These are phyloP conservation scores for Siphlonurus alternatus DNA, from an alignment of 2,888 invertebrate species.

Conservation along the genomic window DNA sequence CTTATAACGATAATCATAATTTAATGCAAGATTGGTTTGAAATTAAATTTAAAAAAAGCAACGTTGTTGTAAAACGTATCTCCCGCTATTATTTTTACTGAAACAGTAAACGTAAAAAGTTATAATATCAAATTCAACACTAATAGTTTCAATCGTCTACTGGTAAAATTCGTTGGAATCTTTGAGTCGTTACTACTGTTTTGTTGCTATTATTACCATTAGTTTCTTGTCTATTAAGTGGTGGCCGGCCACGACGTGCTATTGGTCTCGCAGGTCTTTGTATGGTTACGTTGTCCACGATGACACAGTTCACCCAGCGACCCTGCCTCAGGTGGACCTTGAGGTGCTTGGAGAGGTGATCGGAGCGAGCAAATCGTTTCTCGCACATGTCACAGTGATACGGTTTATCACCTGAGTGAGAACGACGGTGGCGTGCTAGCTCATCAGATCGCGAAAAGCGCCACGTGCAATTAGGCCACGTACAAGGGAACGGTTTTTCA, in stretches of 20 bases:
- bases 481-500: slow-evolving; percentile 50
- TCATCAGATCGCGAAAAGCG: slow-evolving; percentile 90
- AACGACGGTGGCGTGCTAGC: slow-evolving; percentile 76
- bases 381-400: slow-evolving; percentile 77
- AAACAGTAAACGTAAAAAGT: too few species aligned
- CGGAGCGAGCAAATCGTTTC: slow-evolving; percentile 82
- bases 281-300: background rate
- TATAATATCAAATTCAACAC: too few species aligned
- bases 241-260: background rate
- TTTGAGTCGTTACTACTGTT: too few species aligned
- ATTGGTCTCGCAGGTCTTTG: background rate
- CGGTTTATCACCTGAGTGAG: slow-evolving; percentile 91
- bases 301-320: background rate
- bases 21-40: too few species aligned
- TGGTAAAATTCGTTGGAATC: too few species aligned
- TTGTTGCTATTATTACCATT: too few species aligned
- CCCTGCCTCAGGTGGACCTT: slow-evolving; percentile 53
- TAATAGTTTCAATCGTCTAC: too few species aligned
- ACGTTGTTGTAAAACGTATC: too few species aligned
- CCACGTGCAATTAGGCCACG: slow-evolving; percentile 67
- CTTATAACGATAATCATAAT: too few species aligned
- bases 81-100: too few species aligned
- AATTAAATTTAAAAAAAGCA: too few species aligned
- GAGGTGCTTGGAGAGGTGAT: slow-evolving; percentile 84
- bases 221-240: background rate